These are phyloP conservation scores for Erythrolamprus reginae DNA, from an alignment of 2,113 vertebrate species.

Conservation along the genomic window DNA sequence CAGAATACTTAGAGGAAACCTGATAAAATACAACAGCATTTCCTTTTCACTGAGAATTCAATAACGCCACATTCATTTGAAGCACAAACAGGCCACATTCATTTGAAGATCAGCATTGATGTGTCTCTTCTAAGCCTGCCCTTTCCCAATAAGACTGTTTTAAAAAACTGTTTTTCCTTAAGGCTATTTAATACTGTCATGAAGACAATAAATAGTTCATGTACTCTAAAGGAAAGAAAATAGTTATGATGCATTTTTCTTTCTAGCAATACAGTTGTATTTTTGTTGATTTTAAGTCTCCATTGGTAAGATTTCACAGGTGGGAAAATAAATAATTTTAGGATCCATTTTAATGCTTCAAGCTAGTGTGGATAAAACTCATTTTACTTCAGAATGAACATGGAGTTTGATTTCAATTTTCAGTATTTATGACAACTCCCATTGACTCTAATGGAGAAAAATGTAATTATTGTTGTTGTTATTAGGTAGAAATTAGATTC, in stretches of 20 bases:
- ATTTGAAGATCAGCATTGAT: not conserved
- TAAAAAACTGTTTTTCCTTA: not conserved
- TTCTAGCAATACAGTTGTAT: not conserved
- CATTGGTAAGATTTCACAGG: not conserved
- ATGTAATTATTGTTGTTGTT: not conserved
- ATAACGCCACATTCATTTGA: not conserved
- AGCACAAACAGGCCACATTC: not conserved
- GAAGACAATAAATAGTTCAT: not conserved
- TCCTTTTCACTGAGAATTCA: not conserved
- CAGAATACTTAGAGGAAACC: not conserved
- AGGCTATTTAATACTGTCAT: not conserved
- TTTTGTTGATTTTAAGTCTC: not conserved
- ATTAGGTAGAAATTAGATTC: not conserved
- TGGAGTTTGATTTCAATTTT: not conserved
- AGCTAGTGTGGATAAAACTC: not conserved
- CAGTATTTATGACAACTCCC: not conserved
- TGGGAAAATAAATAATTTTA: not conserved
- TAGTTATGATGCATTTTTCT: not conserved
- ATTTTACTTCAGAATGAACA: not conserved
- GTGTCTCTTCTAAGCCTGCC: not conserved
- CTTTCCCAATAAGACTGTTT: not conserved
- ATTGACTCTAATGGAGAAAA: not conserved
- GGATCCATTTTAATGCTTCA: not conserved
- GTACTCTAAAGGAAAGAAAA: not conserved
- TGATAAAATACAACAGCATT: not conserved